Evolutionary conservation across 30 jellyfish, hydroid and myxozoan genomes (phyloP), one percentile per base, ranked within the genome.

Genomic region (Nemopilema nomurai): DNA sequence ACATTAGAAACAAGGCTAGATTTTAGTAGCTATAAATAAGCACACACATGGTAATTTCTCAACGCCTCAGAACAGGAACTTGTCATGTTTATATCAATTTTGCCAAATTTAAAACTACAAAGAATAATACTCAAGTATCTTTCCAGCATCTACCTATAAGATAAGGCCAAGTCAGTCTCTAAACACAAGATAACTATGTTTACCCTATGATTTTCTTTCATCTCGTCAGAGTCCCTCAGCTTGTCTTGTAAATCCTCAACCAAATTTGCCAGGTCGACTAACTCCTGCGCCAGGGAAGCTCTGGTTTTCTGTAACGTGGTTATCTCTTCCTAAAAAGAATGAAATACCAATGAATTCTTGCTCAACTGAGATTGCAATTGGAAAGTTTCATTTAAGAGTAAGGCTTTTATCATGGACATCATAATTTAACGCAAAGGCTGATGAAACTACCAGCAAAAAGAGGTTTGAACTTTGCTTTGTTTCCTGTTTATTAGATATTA

Each of bases 261-360:
- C 28, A 69, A 29, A 52, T 81, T 88, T 26, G 97, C 53, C 27
- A 80, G 52, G 69, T 80, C 64, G 30, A 93, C 96, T 24, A 93
- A 73, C 75, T 93, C 98, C 29, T 89, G 95, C 18, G 97, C 98
- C 22, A 93, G 88, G 20, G 98, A 93, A 23, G 97, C 92, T 32
- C 92, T 80, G 27, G 97, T 88, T 74, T 78, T 80, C 78, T 93
- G 97, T 74, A 93, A 67, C 18, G 97, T 8, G 8, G 4, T 65
- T 1, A 83, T 81, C 74, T 92, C 97, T 20, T 92, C 97, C 98
- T 92, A 69, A 49, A 50, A 81, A 13, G 51, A 21, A 30, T 28
- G 69, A 67, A 20, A 18, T 66, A 0, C n/a, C 1, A 29, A 32
- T 26, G 7, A n/a, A 76, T 16, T n/a, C n/a, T n/a, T n/a, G n/a